Conservation (phyloP, 2,888 invertebrate genomes). For the Drosophila setosimentum region DNA sequence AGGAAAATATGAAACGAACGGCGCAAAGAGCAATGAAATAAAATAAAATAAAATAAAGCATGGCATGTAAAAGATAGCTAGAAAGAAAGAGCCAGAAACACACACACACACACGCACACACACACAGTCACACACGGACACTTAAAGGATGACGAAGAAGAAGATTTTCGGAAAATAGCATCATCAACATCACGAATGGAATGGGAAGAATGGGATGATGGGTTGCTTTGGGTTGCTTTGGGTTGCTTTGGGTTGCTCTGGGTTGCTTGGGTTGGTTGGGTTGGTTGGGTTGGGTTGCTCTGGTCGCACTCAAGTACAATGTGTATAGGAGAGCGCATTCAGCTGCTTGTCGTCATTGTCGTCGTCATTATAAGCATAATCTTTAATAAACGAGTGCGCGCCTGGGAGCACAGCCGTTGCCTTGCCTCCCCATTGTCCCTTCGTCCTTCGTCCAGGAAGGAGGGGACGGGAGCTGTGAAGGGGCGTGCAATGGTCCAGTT, state of each 20-base stretch:
- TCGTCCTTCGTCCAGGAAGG: not conserved
- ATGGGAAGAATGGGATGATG: constrained; percentile 15
- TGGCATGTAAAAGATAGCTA: constrained; percentile 33
- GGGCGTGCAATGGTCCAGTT: constrained; percentile 22
- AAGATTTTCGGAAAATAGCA: constrained; percentile 70
- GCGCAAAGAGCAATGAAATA: constrained; percentile 46
- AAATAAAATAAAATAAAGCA: constrained; percentile 45
- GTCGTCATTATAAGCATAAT: constrained; percentile 81
- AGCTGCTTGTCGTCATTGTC: constrained; percentile 77
- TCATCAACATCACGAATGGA: constrained; percentile 69
- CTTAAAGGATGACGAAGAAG: constrained; percentile 41
- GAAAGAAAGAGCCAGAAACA: constrained; percentile 17
- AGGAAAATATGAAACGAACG: constrained; percentile 50
- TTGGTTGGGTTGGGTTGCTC: not conserved
- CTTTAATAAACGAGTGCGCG: constrained; percentile 78
- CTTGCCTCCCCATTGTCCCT: not conserved
- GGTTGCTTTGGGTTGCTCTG: not conserved
- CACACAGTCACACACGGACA: constrained; percentile 5
- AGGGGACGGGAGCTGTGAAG: not conserved
- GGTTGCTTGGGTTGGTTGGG: not conserved
- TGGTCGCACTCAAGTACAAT: not conserved
- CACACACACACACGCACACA: not conserved
- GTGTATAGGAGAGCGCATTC: constrained; percentile 40
- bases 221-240: not conserved
- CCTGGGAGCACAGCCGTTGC: constrained; percentile 51